Evolutionary conservation across 2,888 invertebrate species (phyloP).

Genomic region (Hydrotaea cyrtoneurina): DNA sequence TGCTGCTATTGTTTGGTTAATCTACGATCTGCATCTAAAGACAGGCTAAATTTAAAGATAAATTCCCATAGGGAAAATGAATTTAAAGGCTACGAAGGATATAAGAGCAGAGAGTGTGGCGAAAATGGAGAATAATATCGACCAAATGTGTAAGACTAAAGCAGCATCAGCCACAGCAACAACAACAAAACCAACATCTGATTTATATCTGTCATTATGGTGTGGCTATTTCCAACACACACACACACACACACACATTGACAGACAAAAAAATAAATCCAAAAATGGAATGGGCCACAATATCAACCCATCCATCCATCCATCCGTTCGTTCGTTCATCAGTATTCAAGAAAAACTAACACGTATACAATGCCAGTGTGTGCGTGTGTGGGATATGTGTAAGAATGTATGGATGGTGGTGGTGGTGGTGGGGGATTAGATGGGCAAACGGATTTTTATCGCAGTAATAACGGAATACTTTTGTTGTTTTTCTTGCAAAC

Average conservation of each 20-base stretch:
- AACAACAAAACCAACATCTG: constrained; percentile 23
- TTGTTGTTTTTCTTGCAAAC: constrained; percentile 13
- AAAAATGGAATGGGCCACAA: not conserved
- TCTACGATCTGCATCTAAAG: not conserved
- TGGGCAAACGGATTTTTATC: not conserved
- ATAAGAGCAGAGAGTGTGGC: not conserved
- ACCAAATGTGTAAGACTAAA: not conserved
- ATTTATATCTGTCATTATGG: constrained; percentile 56
- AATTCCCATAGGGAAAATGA: constrained; percentile 30
- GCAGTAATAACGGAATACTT: constrained; percentile 5
- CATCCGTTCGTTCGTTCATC: not conserved
- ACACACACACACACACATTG: not conserved
- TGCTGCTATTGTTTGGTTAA: not conserved
- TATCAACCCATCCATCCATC: not conserved
- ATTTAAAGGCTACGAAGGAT: constrained; percentile 22
- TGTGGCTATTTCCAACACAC: not conserved
- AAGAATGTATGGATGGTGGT: not conserved
- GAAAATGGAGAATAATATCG: not conserved
- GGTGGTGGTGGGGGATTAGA: not conserved
- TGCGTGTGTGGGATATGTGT: not conserved
- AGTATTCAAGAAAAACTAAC: not conserved
- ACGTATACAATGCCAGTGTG: not conserved
- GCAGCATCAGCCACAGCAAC: not conserved
- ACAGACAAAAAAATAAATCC: not conserved
- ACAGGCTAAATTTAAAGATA: not conserved